phyloP scores from a whole-genome alignment of 1,140 invertebrate genomes.

The Drosophila kohkoa region DNA sequence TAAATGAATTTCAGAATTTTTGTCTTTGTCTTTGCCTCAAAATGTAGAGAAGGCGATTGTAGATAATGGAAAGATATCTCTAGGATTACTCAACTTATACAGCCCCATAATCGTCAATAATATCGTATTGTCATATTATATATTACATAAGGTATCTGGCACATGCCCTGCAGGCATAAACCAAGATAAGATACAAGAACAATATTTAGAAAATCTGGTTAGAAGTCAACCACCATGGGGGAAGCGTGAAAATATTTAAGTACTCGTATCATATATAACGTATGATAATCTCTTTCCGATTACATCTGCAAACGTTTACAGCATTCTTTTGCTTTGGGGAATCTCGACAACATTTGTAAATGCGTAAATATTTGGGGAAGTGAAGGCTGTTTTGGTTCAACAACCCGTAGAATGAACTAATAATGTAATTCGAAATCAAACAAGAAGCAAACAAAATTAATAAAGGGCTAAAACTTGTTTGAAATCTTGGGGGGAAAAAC shows the following conservation, averaged over 20 bases:
- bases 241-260: not conserved
- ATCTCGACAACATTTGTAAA: not conserved
- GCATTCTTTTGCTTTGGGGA: not conserved
- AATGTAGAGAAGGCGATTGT: too few species aligned
- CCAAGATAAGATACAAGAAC: slow-evolving; percentile 27
- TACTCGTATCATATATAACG: not conserved
- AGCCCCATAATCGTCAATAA: slow-evolving; percentile 6
- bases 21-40: not conserved
- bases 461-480: slow-evolving; percentile 25
- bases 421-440: not conserved
- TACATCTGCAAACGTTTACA: not conserved
- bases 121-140: not conserved
- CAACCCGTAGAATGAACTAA: slow-evolving; percentile 1
- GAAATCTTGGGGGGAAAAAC: not conserved
- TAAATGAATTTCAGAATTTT: not conserved
- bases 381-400: slow-evolving; percentile 28
- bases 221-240: not conserved
- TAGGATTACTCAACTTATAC: not conserved
- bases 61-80: not conserved
- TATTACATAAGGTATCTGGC: not conserved
- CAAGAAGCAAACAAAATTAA: slow-evolving; percentile 2
- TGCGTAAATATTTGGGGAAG: not conserved
- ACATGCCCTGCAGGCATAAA: not conserved
- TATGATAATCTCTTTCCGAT: slow-evolving; percentile 26
- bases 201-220: slow-evolving; percentile 12